phyloP scores from a whole-genome alignment of 1,140 invertebrate genomes.

The Polypedilum pembai region DNA sequence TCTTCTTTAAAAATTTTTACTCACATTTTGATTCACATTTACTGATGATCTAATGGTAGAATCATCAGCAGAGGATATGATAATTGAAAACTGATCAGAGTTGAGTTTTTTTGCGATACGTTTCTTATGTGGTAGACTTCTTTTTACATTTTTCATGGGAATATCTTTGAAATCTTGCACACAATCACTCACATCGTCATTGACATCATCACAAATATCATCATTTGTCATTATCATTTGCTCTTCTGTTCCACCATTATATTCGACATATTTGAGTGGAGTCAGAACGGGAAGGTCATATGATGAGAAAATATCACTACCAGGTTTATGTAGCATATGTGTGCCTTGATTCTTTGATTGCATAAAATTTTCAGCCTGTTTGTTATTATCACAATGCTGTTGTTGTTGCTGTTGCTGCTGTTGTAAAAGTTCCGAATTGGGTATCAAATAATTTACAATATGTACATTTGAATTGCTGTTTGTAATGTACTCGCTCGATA shows the following conservation, averaged over 20 bases:
- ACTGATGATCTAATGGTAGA: constrained; percentile 32
- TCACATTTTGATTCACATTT: constrained; percentile 33
- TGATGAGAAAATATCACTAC: not conserved
- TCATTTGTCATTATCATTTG: not conserved
- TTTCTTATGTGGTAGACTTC: constrained; percentile 50
- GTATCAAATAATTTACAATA: not conserved
- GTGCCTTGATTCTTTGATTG: not conserved
- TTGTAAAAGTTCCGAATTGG: not conserved
- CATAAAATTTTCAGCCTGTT: not conserved
- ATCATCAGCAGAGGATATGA: not conserved
- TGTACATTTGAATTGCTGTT: not conserved
- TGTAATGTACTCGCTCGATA: not conserved
- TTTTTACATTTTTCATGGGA: constrained; percentile 36
- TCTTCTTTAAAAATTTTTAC: constrained; percentile 31
- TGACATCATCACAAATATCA: not conserved
- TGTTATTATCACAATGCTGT: not conserved
- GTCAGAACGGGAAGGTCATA: not conserved
- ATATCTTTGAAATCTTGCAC: not conserved
- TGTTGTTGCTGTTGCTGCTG: not conserved
- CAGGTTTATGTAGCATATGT: not conserved
- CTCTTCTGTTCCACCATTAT: not conserved
- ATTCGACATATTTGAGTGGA: not conserved
- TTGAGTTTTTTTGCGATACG: constrained; percentile 51
- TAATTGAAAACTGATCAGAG: constrained; percentile 37
- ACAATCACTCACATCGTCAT: not conserved